phyloP scores from a whole-genome alignment of 2,888 invertebrate species.

The Cyclophora punctaria region DNA sequence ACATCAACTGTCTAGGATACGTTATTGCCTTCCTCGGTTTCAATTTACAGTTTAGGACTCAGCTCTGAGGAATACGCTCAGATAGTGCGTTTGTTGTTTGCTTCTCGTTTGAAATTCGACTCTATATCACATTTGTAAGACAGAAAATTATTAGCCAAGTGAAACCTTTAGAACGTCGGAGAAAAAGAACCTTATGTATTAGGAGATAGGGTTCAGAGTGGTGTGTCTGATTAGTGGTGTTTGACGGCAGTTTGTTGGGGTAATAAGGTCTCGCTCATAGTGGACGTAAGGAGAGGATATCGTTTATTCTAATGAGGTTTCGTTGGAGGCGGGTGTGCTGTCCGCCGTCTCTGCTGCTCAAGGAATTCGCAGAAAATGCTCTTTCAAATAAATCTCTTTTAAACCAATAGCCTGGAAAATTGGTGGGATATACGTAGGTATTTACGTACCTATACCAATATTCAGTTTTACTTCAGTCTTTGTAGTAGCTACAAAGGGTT shows the following conservation, averaged over 20 bases:
- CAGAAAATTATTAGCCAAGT: conserved; percentile 29
- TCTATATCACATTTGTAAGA: conserved; percentile 35
- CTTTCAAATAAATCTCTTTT: no score
- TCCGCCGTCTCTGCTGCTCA: conserved; percentile 29
- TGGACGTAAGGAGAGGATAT: conserved; percentile 74
- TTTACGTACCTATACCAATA: no score
- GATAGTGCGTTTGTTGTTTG: conserved; percentile 52
- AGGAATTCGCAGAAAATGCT: no score
- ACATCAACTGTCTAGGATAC: conserved; percentile 28
- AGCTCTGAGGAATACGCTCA: conserved; percentile 51
- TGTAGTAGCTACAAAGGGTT: no score
- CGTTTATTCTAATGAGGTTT: conserved; percentile 75
- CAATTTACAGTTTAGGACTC: conserved; percentile 65
- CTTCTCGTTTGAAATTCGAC: conserved; percentile 36
- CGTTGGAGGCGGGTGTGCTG: conserved; percentile 41
- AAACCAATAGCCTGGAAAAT: no score
- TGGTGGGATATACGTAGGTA: no score
- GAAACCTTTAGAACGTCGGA: conserved; percentile 16
- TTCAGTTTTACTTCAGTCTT: no score
- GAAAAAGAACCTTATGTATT: conserved; percentile 34
- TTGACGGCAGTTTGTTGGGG: conserved; percentile 72
- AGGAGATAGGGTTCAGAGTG: conserved; percentile 28
- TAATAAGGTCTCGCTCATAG: conserved; percentile 71
- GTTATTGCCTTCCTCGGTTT: conserved; percentile 56
- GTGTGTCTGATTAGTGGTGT: conserved; percentile 42